Base-by-base conservation (phyloP, 2,888 invertebrate genomes). In the Sisyra nigra region DNA sequence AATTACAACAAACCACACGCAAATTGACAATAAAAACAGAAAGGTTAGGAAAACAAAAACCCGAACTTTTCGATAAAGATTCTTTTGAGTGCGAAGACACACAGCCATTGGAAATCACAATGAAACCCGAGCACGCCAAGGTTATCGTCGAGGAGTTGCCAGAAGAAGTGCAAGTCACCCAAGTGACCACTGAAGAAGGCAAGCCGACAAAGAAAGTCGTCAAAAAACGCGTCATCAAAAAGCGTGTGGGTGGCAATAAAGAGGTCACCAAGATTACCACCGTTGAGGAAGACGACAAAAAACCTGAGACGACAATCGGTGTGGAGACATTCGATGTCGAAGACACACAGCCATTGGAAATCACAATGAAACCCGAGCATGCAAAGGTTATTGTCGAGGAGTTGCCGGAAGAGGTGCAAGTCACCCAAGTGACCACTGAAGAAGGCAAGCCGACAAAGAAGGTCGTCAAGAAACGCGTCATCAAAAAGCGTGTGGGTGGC, bases 261-360 rank as follows among this genome's bases (percentile, higher is more conserved):
- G 45, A 24, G 19, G 46, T 60, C 0, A 59, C 60, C 9, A 58
- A 63, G 54, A 60, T 66, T 14, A 34, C 34, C 10, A 63, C 63
- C 18, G 58, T 62, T 2, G 56, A 58, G 45, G 61, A 62, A 45
- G 62, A 65, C 45, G 60, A 58, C 9, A 56, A 62, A 33, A 55
- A 57, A 0, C 53, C 55, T 0, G 49, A 54, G 3, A 55, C 49
- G 0, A 56, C 53, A 1, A 50, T 58, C 6, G 49, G 52, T 38
- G 51, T 50, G 44, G 45, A 52, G 47, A 1, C 40, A 7, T 19
- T 35, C 15, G 47, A 49, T 11, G 14, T 44, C 14, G 18, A 24
- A 8, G 45, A 48, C 14, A 40, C 14, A 14, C 29, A 43, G 24
- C 36, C 31, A 42, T 48, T 24, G 49, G 44, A 11, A 46, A 29